Evolutionary conservation across 2,797 vertebrate genomes (phyloP).

Genomic region (Dryobates pubescens): DNA sequence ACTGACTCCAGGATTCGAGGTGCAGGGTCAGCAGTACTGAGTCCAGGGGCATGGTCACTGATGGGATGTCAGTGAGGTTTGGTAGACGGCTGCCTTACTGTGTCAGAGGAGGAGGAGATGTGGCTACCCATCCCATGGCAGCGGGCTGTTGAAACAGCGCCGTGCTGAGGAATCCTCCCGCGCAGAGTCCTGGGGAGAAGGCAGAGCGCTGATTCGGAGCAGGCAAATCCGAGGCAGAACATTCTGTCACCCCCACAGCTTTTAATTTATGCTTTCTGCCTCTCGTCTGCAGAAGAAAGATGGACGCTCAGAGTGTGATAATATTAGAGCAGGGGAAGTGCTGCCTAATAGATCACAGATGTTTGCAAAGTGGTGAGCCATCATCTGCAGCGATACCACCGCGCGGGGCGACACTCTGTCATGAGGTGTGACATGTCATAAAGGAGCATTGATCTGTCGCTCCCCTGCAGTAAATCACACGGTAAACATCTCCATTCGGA

Average conservation of each 20-base stretch:
- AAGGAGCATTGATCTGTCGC: constrained; percentile 17
- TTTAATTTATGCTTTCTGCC: constrained; percentile 44
- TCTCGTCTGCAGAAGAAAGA: constrained; percentile 38
- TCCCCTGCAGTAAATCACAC: constrained; percentile 25
- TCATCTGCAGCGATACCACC: not conserved
- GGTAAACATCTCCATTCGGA: not conserved
- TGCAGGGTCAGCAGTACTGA: too few relatives aligned
- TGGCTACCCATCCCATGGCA: not conserved
- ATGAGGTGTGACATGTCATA: constrained; percentile 21
- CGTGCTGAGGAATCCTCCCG: not conserved
- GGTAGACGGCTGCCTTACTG: not conserved
- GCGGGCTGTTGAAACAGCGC: not conserved
- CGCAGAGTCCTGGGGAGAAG: not conserved
- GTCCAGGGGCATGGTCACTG: too few relatives aligned
- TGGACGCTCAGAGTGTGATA: not conserved
- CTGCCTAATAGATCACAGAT: constrained; percentile 36
- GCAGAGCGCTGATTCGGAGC: not conserved
- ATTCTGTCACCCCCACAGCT: not conserved
- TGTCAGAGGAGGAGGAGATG: not conserved
- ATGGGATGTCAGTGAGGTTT: fast-evolving
- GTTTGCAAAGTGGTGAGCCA: not conserved
- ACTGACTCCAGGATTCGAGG: too few relatives aligned
- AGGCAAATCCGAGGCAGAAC: not conserved
- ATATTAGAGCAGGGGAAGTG: not conserved
- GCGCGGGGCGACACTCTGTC: not conserved